A percentile compares a stretch with the other conserved stretches of the same genome.
Evolutionary conservation across 2,888 invertebrate species (phyloP).

Genomic region (Scelioninae gen. 1): DNA sequence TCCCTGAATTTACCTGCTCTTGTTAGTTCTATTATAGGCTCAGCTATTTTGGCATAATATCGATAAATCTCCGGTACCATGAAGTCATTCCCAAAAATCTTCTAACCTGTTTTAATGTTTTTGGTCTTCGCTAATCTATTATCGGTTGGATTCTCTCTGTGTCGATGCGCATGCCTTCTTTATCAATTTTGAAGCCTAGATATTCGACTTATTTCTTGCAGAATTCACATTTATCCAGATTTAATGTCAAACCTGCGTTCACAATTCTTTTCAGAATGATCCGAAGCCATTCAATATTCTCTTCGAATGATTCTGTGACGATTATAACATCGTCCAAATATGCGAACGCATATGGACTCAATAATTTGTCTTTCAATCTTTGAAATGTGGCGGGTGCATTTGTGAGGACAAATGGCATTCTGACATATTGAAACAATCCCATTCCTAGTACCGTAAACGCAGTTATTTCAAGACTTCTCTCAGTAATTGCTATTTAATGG

Average conservation of each 20-base stretch:
- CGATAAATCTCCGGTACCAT: slow-evolving; percentile 76
- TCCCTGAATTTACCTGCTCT: slow-evolving; percentile 32
- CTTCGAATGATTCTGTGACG: slow-evolving; percentile 41
- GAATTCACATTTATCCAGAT: too few species aligned
- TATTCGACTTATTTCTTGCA: slow-evolving; percentile 57
- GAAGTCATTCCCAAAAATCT: slow-evolving; percentile 74
- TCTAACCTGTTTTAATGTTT: slow-evolving; percentile 60
- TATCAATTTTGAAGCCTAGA: slow-evolving; percentile 36
- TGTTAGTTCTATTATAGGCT: slow-evolving; percentile 35
- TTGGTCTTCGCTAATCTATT: slow-evolving; percentile 1
- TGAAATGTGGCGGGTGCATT: slow-evolving; percentile 75
- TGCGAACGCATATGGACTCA: slow-evolving; percentile 44
- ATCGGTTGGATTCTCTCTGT: neutral
- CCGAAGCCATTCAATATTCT: slow-evolving; percentile 45
- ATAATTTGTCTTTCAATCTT: slow-evolving; percentile 65
- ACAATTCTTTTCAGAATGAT: slow-evolving; percentile 28
- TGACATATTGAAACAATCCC: slow-evolving; percentile 75
- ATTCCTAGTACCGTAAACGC: slow-evolving; percentile 75
- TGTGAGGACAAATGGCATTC: slow-evolving; percentile 75
- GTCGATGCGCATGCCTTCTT: neutral
- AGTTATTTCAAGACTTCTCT: slow-evolving; percentile 69
- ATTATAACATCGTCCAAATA: slow-evolving; percentile 63
- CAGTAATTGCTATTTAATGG: slow-evolving; percentile 72
- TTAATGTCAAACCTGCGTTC: slow-evolving; percentile 15
- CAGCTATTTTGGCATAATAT: slow-evolving; percentile 57